Evolutionary conservation across 2,888 invertebrate species (phyloP).

Genomic region (Celastrina argiolus): DNA sequence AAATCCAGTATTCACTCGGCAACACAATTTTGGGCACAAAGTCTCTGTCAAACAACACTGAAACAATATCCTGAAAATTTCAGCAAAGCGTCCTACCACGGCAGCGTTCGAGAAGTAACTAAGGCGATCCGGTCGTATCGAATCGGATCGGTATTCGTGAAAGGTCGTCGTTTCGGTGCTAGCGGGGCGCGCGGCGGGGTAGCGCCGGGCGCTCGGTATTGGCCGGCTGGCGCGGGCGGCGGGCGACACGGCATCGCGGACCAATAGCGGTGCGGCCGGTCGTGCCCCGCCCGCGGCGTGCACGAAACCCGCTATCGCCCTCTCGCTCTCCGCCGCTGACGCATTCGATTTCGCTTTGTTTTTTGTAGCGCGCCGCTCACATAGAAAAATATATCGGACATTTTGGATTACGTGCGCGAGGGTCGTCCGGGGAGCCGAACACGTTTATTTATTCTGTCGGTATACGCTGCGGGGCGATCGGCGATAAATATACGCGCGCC

Average conservation of each 20-base stretch:
- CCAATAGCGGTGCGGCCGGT: conserved; percentile 56
- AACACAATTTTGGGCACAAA: conserved; percentile 17
- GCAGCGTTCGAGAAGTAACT: conserved; percentile 72
- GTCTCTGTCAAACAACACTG: conserved; percentile 11
- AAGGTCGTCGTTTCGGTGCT: conserved; percentile 67
- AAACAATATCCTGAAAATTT: conserved; percentile 45
- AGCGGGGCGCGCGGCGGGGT: conserved; percentile 62
- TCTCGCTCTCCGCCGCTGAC: conserved; percentile 53
- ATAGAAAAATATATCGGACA: conserved; percentile 76
- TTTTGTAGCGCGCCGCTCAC: conserved; percentile 61
- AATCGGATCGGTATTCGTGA: conserved; percentile 74
- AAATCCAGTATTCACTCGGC: neutral
- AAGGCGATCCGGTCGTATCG: conserved; percentile 76
- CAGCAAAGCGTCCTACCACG: conserved; percentile 65
- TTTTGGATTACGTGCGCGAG: conserved; percentile 69
- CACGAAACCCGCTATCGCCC: conserved; percentile 45
- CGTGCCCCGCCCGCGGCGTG: conserved; percentile 57
- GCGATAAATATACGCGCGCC: conserved; percentile 66
- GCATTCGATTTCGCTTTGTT: conserved; percentile 62
- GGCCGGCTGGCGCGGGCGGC: conserved; percentile 58
- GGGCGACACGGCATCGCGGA: conserved; percentile 47
- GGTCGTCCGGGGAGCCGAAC: conserved; percentile 63
- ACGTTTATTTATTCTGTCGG: conserved; percentile 67
- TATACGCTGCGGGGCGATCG: conserved; percentile 62
- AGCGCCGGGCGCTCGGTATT: conserved; percentile 46